Percentiles rank a stretch among this genome's conserved stretches.
phyloP scores from a whole-genome alignment of 2,888 invertebrate species.

The Caenorhabditis zanzibari region DNA sequence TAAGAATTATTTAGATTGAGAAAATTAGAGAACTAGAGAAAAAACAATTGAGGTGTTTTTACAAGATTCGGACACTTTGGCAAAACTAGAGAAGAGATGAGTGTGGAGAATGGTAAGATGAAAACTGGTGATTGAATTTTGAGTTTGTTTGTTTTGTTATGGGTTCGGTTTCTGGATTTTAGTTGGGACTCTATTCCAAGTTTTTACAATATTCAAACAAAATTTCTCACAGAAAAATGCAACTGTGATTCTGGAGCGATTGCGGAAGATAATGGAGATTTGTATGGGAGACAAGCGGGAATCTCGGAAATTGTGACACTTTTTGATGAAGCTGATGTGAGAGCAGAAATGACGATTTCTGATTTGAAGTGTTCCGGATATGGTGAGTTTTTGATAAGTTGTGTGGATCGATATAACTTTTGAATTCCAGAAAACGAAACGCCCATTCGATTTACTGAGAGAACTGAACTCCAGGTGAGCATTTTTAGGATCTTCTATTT shows the following conservation, averaged over 20 bases:
- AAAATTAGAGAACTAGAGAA: neutral
- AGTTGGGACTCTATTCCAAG: neutral
- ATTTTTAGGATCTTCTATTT: neutral
- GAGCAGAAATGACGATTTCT: conserved; percentile 73
- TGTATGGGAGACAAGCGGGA: conserved; percentile 72
- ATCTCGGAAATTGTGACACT: conserved; percentile 70
- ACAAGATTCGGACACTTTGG: conserved; percentile 60
- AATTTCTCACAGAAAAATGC: conserved; percentile 66
- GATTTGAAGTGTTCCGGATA: conserved; percentile 76
- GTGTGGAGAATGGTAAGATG: conserved; percentile 35
- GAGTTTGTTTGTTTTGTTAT: neutral
- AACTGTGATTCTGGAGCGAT: conserved; percentile 74
- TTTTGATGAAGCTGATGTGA: conserved; percentile 67
- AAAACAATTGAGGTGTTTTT: conserved; percentile 42
- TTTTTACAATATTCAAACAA: neutral
- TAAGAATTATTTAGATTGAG: conserved; percentile 1
- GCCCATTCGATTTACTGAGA: conserved; percentile 56
- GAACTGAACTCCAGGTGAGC: conserved; percentile 42
- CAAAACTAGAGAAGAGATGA: conserved; percentile 40
- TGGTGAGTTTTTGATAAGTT: conserved; percentile 34
- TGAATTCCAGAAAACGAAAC: conserved; percentile 41
- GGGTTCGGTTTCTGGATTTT: neutral
- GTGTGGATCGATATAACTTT: neutral
- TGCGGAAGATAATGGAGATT: conserved; percentile 70
- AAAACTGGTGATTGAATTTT: neutral